Evolutionary conservation across 2,888 invertebrate species (phyloP).

Genomic region (Selenia dentaria): DNA sequence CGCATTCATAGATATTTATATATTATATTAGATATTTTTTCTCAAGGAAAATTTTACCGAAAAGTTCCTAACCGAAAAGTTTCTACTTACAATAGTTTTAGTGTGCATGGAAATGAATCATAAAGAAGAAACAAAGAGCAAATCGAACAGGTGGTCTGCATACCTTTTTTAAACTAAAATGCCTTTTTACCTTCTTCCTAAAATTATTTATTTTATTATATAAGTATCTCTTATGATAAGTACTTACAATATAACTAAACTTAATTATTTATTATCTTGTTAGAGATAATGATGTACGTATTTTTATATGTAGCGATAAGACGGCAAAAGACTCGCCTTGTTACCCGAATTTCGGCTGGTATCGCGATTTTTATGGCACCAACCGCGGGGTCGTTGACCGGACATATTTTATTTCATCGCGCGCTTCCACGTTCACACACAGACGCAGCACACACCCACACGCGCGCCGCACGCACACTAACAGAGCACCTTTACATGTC

Average conservation of each 20-base stretch:
- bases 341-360: constrained; percentile 78
- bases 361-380: constrained; percentile 84
- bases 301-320: constrained; percentile 13
- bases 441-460: constrained; percentile 65
- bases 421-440: constrained; percentile 83
- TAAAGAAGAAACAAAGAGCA: constrained; percentile 42
- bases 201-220: too few species aligned
- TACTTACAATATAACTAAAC: neutral
- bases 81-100: constrained; percentile 11
- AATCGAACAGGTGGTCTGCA: constrained; percentile 51
- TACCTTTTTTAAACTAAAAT: too few species aligned
- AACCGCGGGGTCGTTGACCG: constrained; percentile 81
- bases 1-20: constrained; percentile 2
- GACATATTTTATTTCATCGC: constrained; percentile 85
- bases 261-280: neutral
- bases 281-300: neutral
- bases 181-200: too few species aligned
- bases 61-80: constrained; percentile 9
- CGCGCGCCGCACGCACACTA: constrained; percentile 62
- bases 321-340: constrained; percentile 40
- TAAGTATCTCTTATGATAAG: too few species aligned
- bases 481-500: constrained; percentile 63
- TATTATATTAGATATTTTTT: too few species aligned
- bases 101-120: constrained; percentile 15
- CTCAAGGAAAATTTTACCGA: too few species aligned